Evolutionary conservation across 2,888 invertebrate species (phyloP), one percentile per base, ranked within the genome.

Genomic region (Amblyteles armatorius): DNA sequence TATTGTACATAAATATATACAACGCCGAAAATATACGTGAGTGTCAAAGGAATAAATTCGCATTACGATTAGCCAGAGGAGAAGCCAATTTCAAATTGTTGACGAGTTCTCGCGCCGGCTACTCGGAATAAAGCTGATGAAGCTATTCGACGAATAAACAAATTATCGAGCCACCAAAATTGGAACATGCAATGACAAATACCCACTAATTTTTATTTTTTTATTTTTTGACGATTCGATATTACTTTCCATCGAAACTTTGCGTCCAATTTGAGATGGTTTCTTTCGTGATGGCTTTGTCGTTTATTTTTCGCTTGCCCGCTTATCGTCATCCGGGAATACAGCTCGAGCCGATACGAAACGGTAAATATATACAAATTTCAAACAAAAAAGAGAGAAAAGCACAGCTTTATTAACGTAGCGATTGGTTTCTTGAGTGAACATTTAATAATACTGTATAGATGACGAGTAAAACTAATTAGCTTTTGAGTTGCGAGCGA

Each of bases 271-370:
- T 92, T 92, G 92, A 92, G 89, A 88, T 91, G 91, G 92, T 91
- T 93, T 91, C 90, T 92, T 91, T 88, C 86, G 57, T 11, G 44
- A 84, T 88, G 91, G 90, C 89, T 89, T 90, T 91, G 90, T 91
- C 90, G 88, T 90, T 92, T 90, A 91, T 92, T 92, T 92, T 90
- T 90, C 90, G 91, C 90, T 91, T 91, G 87, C 87, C 90, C 90
- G 90, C 90, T 89, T 90, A 84, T 90, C 83, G 81, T 90, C 88
- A 90, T 88, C 90, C 89, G 90, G 90, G 89, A 90, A 89, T 88
- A 89, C 89, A 90, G 74, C 89, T 84, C 89, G 91, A 90, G 90
- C 85, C 89, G 86, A 90, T 87, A 89, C 88, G 81, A 87, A 88
- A 88, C 88, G 92, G 91, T 92, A 92, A 92, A 91, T 91, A 92